Evolutionary conservation across 2,113 vertebrate species (phyloP), one percentile per base, ranked within the genome.

Genomic region (Corythoichthys intestinalis): DNA sequence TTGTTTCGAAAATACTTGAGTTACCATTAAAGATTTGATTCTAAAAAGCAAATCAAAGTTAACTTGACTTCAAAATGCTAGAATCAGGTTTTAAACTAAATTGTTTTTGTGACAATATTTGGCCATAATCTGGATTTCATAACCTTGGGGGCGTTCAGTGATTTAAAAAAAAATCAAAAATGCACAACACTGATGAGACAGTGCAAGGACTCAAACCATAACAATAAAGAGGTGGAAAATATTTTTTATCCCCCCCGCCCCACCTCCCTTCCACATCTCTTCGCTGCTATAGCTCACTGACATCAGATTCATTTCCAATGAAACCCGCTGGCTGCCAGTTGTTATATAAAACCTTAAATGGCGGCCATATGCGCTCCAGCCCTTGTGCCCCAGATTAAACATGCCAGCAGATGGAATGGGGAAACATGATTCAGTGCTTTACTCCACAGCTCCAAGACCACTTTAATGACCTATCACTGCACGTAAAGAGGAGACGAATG

Each of bases 401-500:
- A 74, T 76, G 76, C 75, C 83, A 81, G 84, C 84, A 85, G 86
- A 90, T 89, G 87, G 86, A 88, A 84, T 67, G 79, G 76, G 78
- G 76, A 15, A 66, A 85, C 82, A 82, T 89, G 85, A 89, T 87
- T 86, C 88, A 88, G 65, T 89, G 83, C 76, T 85, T 86, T 76
- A 83, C 85, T 86, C 77, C 77, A 67, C 82, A 77, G 85, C 79
- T 88, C 85, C 82, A 86, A 85, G 85, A 82, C 84, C 57, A 37
- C 65, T 87, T 89, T 86, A 90, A 90, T 86, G 87, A 88, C 84
- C 86, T 89, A 87, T 88, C 86, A 74, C 64, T 65, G 78, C 74
- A 89, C 72, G 82, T 83, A 83, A 78, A 75, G 83, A 75, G 72
- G 79, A 88, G 81, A 88, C 78, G 85, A 88, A 90, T 87, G 77